Conservation (phyloP, 1,140 invertebrate genomes). For the Drosophila nigrodunni region DNA sequence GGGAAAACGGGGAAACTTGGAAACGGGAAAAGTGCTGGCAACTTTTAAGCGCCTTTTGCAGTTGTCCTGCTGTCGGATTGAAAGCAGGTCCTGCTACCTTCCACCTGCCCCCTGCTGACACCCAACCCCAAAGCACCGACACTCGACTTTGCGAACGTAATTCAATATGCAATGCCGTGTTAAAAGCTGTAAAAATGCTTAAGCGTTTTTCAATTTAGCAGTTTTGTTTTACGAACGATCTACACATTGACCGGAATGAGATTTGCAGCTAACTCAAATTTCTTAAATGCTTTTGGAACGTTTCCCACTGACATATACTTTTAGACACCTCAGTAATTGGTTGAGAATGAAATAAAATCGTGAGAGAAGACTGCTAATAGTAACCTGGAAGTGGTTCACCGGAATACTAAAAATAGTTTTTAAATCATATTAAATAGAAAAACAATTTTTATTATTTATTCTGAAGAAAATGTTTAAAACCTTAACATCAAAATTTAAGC, state of each 20-base stretch:
- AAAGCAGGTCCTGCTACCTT: constrained; percentile 5
- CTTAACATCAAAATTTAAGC: too few species aligned
- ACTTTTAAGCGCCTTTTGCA: constrained; percentile 50
- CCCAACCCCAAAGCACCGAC: constrained; percentile 3
- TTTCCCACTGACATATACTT: constrained; percentile 53
- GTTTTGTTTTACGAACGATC: constrained; percentile 68
- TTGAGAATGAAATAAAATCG: background rate
- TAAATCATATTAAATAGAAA: too few species aligned
- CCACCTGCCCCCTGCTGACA: constrained; percentile 30
- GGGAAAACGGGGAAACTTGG: background rate
- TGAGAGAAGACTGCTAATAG: background rate
- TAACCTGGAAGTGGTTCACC: background rate
- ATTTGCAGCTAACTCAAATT: constrained; percentile 75
- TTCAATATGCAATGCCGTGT: constrained; percentile 78
- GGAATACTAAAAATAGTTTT: too few species aligned
- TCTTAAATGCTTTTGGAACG: constrained; percentile 61
- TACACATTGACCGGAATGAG: constrained; percentile 58
- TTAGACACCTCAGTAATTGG: background rate
- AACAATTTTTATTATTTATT: too few species aligned
- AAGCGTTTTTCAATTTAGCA: constrained; percentile 81
- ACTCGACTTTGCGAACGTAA: constrained; percentile 57
- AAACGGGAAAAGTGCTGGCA: constrained; percentile 25
- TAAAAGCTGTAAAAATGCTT: constrained; percentile 83
- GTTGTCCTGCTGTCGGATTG: constrained; percentile 37
- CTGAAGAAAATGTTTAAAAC: too few species aligned